Base-by-base conservation (phyloP, 2,113 vertebrate genomes). In the Varanus komodoensis region DNA sequence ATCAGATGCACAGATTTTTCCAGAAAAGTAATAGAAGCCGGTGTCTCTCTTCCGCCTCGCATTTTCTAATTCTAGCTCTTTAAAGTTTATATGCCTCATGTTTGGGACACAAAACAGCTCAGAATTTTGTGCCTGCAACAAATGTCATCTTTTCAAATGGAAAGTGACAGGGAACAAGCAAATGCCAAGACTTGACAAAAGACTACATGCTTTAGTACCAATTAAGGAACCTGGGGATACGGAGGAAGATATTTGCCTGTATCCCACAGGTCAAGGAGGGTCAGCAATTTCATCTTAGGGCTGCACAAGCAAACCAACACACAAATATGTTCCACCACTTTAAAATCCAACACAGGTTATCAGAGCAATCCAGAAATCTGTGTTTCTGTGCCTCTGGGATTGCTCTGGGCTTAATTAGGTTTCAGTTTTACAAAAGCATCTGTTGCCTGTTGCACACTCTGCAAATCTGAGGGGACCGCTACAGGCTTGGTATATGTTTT, bases 351-450 rank as follows among this genome's bases (percentile, higher is more conserved):
- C 77, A 74, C 57, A 82, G 84, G 77, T 19, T 48, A 91, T 61
- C 88, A 84, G 44, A 93, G 78, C 87, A 95, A 96, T 94, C 57
- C 69, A 81, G 88, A 94, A 96, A 91, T 90, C 92, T 84, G 73
- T 54, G 75, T 86, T 93, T 61, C 67, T 54, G 93, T 83, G 89
- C 94, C 89, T 90, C 80, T 75, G 93, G 92, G 96, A 95, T 64
- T 94, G 92, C 92, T 96, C 89, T 83, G 87, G 94, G 91, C 80
- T 92, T 96, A 96, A 96, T 96, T 93, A 94, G 94, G 89, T 96
- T 96, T 95, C 86, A 93, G 93, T 92, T 93, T 96, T 95, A 95
- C 92, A 95, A 94, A 94, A 95, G 95, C 94, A 96, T 95, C 94
- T 96, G 95, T 91, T 95, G 92, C 87, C 90, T 95, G 89, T 90